Percentiles rank a stretch among this genome's conserved stretches.
These are phyloP conservation scores for Anguilla japonica DNA, from an alignment of 2,113 vertebrate genomes.

Conservation along the genomic window DNA sequence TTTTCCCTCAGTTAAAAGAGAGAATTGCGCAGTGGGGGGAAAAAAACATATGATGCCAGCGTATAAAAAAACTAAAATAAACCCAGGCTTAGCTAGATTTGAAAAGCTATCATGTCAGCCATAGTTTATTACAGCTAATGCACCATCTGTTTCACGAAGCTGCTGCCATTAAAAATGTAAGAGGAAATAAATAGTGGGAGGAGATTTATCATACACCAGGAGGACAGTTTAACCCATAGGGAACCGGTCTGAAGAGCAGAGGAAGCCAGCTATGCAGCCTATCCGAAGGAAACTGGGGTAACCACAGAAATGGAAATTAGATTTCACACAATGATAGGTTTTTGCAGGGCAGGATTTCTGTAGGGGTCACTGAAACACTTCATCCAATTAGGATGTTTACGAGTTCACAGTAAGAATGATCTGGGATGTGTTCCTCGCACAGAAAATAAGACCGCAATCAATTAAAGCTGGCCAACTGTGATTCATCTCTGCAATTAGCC, in stretches of 20 bases:
- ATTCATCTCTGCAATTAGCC: not conserved
- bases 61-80: slow-evolving; percentile 9
- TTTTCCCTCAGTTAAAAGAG: not conserved
- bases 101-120: slow-evolving; percentile 54
- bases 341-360: not conserved
- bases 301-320: not conserved
- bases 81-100: slow-evolving; percentile 37
- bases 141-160: slow-evolving; percentile 63
- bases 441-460: not conserved
- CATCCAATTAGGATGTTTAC: not conserved
- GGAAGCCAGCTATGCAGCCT: not conserved
- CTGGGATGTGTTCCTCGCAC: not conserved
- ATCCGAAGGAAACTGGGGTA: not conserved
- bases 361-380: not conserved
- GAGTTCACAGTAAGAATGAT: not conserved
- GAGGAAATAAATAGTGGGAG: slow-evolving; percentile 56
- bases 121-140: slow-evolving; percentile 64
- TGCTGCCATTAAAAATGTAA: slow-evolving; percentile 63
- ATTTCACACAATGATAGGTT: not conserved
- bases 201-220: slow-evolving; percentile 49
- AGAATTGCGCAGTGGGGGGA: not conserved
- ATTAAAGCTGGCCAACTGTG: not conserved
- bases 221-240: slow-evolving; percentile 35
- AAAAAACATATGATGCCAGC: not conserved
- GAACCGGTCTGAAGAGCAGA: slow-evolving; percentile 11